Percentiles rank a stretch among this genome's conserved stretches.
These are phyloP conservation scores for Caenorhabditis brenneri DNA, from an alignment of 1,140 invertebrate genomes.

Conservation along the genomic window DNA sequence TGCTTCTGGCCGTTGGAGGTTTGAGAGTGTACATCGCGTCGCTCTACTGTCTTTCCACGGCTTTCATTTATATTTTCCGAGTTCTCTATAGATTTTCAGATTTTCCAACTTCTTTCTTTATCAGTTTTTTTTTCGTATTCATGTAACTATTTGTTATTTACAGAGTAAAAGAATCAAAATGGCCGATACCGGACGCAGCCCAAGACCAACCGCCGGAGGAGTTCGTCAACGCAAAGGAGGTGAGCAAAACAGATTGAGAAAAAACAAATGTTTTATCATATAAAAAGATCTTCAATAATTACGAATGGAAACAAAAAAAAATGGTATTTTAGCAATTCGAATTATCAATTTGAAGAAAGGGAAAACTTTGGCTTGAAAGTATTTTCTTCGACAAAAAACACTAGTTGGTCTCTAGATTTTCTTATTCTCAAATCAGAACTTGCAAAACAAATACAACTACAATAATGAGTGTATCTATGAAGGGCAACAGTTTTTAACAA, in stretches of 20 bases:
- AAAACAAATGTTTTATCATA: no score
- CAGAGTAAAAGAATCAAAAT: background rate
- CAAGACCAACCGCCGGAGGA: constrained; percentile 59
- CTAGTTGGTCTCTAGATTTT: no score
- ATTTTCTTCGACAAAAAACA: no score
- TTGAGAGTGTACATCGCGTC: background rate
- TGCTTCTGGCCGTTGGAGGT: constrained; percentile 4
- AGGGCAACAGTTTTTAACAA: no score
- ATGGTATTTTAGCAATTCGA: no score
- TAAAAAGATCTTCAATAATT: no score
- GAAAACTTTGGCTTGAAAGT: no score
- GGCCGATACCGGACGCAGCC: constrained; percentile 63
- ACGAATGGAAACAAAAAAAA: no score
- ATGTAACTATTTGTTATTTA: background rate
- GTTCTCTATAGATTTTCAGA: background rate
- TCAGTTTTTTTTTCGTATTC: background rate
- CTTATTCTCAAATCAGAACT: no score
- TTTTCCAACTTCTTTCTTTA: background rate
- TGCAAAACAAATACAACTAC: no score
- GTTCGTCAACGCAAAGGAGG: constrained; percentile 64
- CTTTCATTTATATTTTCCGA: background rate
- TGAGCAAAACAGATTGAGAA: constrained; percentile 67
- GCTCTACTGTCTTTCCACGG: background rate
- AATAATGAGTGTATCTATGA: no score
- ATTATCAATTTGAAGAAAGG: no score